Evolutionary conservation across 2,113 vertebrate species (phyloP).

Genomic region (Mungos mungo): DNA sequence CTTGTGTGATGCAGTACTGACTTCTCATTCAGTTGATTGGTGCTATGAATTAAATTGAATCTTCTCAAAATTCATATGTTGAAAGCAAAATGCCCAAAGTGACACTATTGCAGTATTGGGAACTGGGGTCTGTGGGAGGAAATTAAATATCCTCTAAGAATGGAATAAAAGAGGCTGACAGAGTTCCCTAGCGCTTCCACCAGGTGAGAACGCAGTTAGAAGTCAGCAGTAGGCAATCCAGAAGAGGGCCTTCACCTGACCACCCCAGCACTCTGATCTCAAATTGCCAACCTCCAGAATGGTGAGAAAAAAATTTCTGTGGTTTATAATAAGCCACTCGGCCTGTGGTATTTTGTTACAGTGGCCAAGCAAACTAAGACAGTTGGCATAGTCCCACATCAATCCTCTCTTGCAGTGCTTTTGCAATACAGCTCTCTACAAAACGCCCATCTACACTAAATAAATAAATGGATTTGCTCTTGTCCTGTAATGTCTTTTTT

Average conservation of each 20-base stretch:
- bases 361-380: background rate
- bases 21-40: background rate
- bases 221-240: background rate
- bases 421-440: background rate
- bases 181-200: background rate
- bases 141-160: background rate
- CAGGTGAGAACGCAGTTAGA: background rate
- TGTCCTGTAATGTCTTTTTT: background rate
- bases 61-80: background rate
- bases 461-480: background rate
- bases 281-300: background rate
- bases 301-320: background rate
- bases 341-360: background rate
- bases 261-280: background rate
- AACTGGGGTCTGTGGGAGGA: background rate
- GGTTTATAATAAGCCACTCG: background rate
- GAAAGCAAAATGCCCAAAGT: background rate
- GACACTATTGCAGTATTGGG: background rate
- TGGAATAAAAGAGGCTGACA: background rate
- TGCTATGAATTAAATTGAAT: background rate
- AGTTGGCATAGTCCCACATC: background rate
- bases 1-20: background rate
- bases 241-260: background rate
- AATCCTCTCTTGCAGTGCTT: background rate
- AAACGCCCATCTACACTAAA: background rate